phyloP scores from a whole-genome alignment of 1,140 invertebrate species.

The Vanessa atalanta region DNA sequence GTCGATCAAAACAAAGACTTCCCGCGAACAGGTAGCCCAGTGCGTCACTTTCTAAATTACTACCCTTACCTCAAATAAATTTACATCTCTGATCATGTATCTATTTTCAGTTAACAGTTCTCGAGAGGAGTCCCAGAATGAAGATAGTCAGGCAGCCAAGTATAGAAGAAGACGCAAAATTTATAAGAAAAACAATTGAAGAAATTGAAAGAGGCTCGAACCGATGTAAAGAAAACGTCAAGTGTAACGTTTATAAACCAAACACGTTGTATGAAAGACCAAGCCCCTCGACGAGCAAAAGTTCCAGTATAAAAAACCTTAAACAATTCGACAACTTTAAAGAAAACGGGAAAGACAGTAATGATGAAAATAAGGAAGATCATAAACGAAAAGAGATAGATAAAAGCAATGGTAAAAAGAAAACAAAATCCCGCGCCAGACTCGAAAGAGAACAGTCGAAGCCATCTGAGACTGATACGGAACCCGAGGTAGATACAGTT shows the following conservation, averaged over 20 bases:
- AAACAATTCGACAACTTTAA: conserved; percentile 51
- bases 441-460: conserved; percentile 78
- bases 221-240: conserved; percentile 53
- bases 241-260: conserved; percentile 35
- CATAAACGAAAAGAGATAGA: conserved; percentile 69
- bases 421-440: conserved; percentile 74
- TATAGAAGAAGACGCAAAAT: conserved; percentile 73
- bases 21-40: conserved; percentile 62
- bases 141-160: conserved; percentile 64
- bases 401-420: conserved; percentile 67
- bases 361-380: conserved; percentile 67
- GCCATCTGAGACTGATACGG: conserved; percentile 78
- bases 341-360: conserved; percentile 55
- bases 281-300: conserved; percentile 53
- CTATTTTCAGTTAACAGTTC: conserved; percentile 50
- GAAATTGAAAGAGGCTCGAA: conserved; percentile 71
- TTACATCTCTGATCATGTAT: conserved; percentile 26
- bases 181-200: conserved; percentile 75
- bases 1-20: conserved; percentile 46
- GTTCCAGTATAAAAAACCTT: conserved; percentile 43
- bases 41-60: conserved; percentile 29
- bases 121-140: conserved; percentile 52
- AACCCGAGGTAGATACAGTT: conserved; percentile 75
- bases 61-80: conserved; percentile 21
- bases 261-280: conserved; percentile 30